Evolutionary conservation across 2,797 vertebrate species (phyloP), one percentile per base, ranked within the genome.

Genomic region (Phaenicophaeus curvirostris): DNA sequence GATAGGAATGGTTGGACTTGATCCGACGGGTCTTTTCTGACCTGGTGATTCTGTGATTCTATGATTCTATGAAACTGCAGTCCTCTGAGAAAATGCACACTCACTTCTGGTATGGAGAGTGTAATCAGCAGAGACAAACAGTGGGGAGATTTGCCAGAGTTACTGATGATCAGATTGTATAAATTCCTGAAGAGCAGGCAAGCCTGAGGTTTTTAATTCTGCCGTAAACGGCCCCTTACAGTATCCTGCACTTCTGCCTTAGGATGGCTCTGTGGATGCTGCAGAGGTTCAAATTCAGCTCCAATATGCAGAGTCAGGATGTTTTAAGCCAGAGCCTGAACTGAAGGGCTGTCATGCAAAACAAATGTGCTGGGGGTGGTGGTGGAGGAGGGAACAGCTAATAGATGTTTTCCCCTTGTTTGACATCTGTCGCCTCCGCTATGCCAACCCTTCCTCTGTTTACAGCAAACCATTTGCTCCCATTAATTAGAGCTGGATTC

Each of bases 351-450:
- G 50, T 68, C 31, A 11, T 11, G 37, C 71, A 67, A 69, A 88
- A 83, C 53, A 90, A 93, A 77, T 54, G 59, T 42, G 27, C 54
- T 61, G 63, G 68, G 57, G 41, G 65, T 67, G 76, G 72, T 19
- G 69, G 24, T 54, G 87, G 79, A 67, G 80, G 63, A 94, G 12
- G 37, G 91, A 93, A 67, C 44, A 85, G 58, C 66, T 92, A 93
- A 96, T 91, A 86, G 89, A 76, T 93, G 54, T 88, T 92, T 89
- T 96, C 89, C 87, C 92, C 75, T 92, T 93, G 76, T 77, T 89
- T 92, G 94, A 93, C 91, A 84, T 89, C 94, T 95, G 94, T 73
- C 94, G 90, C 83, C 76, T 88, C 79, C 87, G 89, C 51, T 39
- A 57, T 11, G n/a, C 85, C 96, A 94, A 13, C 51, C 67, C 39